Conservation (phyloP, 2,797 vertebrate species). For the Brotula barbata region DNA sequence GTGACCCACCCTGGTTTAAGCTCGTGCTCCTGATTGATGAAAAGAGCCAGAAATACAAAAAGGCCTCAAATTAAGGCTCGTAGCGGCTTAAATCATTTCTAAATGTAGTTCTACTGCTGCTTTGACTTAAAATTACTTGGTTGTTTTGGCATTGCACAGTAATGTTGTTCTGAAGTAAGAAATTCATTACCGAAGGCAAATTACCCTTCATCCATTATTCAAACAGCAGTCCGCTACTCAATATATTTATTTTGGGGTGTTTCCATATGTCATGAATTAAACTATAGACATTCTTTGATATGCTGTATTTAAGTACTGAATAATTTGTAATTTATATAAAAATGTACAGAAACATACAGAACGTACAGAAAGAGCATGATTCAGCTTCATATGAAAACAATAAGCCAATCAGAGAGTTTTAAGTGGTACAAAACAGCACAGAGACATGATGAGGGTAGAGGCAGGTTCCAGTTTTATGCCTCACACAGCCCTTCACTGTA, state of each 20-base stretch:
- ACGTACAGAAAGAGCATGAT: background rate
- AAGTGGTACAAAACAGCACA: constrained; percentile 6
- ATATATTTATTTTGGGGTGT: constrained; percentile 7
- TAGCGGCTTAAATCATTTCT: constrained; percentile 10
- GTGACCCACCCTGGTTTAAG: constrained; percentile 39
- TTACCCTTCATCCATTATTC: constrained; percentile 9
- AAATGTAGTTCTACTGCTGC: constrained; percentile 27
- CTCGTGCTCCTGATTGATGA: constrained; percentile 1
- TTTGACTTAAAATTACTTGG: constrained; percentile 21
- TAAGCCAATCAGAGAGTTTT: background rate
- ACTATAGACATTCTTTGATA: background rate
- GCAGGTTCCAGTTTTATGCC: constrained; percentile 32
- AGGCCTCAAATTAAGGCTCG: background rate
- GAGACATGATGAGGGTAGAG: constrained; percentile 10
- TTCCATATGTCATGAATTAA: no score
- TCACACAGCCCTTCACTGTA: constrained; percentile 7
- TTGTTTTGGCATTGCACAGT: constrained; percentile 22
- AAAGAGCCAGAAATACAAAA: background rate
- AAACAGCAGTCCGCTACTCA: constrained; percentile 7
- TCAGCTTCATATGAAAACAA: constrained; percentile 8
- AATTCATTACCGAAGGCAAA: constrained; percentile 30
- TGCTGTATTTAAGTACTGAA: background rate
- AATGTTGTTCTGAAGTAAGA: constrained; percentile 26
- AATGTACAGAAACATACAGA: no score
- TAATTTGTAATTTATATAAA: background rate